Evolutionary conservation across 2,797 vertebrate genomes (phyloP).

Genomic region (Centroberyx gerrardi): DNA sequence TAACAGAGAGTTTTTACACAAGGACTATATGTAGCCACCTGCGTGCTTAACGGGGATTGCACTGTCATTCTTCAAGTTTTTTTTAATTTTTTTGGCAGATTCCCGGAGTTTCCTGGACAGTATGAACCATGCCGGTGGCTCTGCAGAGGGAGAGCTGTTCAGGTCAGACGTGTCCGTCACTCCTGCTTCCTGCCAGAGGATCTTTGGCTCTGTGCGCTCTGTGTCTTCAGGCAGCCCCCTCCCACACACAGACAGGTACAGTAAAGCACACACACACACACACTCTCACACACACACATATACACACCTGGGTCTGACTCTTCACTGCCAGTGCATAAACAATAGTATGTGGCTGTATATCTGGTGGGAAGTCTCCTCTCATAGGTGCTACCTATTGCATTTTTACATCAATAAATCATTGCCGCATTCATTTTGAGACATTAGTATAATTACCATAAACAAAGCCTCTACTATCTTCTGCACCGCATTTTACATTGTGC

Average conservation of each 20-base stretch:
- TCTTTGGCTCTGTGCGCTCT: slow-evolving; percentile 84
- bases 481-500: too few relatives aligned
- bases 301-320: not conserved
- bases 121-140: slow-evolving; percentile 77
- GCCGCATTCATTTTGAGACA: too few relatives aligned
- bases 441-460: too few relatives aligned
- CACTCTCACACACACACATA: slow-evolving; percentile 86
- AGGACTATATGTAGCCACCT: not conserved
- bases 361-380: not conserved
- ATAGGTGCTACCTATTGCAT: not conserved
- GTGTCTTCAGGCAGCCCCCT: slow-evolving; percentile 82
- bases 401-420: not conserved
- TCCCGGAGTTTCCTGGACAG: slow-evolving; percentile 85
- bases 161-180: slow-evolving; percentile 75
- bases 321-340: too few relatives aligned
- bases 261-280: not conserved
- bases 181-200: slow-evolving; percentile 83
- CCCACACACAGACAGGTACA: slow-evolving; percentile 87
- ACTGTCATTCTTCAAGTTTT: not conserved
- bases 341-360: too few relatives aligned
- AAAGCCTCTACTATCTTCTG: too few relatives aligned
- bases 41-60: not conserved
- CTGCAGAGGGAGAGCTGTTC: slow-evolving; percentile 86
- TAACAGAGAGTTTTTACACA: too few relatives aligned
- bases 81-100: slow-evolving; percentile 77